These are phyloP conservation scores for Labeo calbasu DNA, from an alignment of 2,797 vertebrate genomes.

Conservation along the genomic window DNA sequence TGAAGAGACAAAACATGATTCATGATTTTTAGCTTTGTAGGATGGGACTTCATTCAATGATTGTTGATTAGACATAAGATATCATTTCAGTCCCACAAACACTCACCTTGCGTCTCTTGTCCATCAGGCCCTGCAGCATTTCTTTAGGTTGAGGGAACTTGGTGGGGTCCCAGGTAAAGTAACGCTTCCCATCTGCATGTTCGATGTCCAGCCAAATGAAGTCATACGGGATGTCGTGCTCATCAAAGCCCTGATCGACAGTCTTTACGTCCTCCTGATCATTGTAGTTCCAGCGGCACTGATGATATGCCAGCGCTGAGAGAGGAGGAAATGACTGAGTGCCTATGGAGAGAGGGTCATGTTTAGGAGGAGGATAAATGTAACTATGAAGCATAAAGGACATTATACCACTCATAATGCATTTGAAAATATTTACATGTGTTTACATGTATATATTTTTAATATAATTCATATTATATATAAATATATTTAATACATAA, in stretches of 20 bases:
- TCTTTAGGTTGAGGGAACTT: conserved; percentile 85
- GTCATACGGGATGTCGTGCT: conserved; percentile 89
- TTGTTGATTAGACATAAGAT: not conserved
- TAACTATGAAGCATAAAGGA: not conserved
- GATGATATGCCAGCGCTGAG: conserved; percentile 89
- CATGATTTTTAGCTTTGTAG: not conserved
- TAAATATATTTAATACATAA: too few relatives aligned
- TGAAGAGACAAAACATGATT: conserved; percentile 57
- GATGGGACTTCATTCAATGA: too few relatives aligned
- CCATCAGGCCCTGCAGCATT: conserved; percentile 83
- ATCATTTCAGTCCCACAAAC: not conserved
- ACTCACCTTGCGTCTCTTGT: conserved; percentile 86
- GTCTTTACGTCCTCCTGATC: conserved; percentile 89
- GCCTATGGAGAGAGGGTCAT: conserved; percentile 71
- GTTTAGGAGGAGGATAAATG: not conserved
- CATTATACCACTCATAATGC: not conserved
- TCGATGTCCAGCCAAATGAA: conserved; percentile 97
- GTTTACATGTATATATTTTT: too few relatives aligned
- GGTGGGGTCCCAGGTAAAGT: conserved; percentile 94
- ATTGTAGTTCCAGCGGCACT: conserved; percentile 97
- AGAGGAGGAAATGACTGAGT: conserved; percentile 92
- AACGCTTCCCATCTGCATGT: conserved; percentile 93
- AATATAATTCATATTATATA: too few relatives aligned
- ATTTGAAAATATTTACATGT: too few relatives aligned
- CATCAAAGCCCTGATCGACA: conserved; percentile 88